Evolutionary conservation across 2,888 invertebrate genomes (phyloP).

Genomic region (Spisula solida): DNA sequence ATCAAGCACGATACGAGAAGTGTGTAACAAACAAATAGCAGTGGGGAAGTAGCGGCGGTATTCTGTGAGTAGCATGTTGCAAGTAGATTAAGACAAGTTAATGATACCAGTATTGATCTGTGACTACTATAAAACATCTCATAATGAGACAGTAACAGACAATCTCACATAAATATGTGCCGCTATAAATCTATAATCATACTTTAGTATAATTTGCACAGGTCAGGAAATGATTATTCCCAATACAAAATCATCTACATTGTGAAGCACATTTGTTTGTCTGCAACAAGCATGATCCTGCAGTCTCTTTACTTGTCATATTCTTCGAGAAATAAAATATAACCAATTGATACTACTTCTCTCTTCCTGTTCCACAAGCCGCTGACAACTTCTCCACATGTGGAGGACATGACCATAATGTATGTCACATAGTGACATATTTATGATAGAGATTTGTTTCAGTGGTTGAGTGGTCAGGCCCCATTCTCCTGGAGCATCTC

Average conservation of each 20-base stretch:
- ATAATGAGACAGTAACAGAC: neutral
- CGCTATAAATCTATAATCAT: neutral
- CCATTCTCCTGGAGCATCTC: no score
- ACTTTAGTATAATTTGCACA: neutral
- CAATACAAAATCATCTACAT: neutral
- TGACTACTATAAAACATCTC: neutral
- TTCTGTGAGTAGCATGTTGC: neutral
- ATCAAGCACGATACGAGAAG: neutral
- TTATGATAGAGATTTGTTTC: no score
- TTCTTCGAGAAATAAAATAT: no score
- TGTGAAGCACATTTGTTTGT: neutral
- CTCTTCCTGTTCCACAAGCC: no score
- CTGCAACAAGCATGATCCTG: no score
- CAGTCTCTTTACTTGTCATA: no score
- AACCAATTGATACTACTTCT: no score
- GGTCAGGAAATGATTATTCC: neutral
- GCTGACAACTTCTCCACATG: no score
- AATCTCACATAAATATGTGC: conserved; percentile 16
- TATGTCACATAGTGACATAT: no score
- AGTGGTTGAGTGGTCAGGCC: no score
- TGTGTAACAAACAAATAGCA: neutral
- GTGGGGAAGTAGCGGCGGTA: neutral
- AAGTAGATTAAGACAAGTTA: neutral
- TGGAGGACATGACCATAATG: no score
- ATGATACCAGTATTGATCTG: neutral